Evolutionary conservation across 2,888 invertebrate genomes (phyloP), one percentile per base, ranked within the genome.

Genomic region (Reticulitermes lucifugus): DNA sequence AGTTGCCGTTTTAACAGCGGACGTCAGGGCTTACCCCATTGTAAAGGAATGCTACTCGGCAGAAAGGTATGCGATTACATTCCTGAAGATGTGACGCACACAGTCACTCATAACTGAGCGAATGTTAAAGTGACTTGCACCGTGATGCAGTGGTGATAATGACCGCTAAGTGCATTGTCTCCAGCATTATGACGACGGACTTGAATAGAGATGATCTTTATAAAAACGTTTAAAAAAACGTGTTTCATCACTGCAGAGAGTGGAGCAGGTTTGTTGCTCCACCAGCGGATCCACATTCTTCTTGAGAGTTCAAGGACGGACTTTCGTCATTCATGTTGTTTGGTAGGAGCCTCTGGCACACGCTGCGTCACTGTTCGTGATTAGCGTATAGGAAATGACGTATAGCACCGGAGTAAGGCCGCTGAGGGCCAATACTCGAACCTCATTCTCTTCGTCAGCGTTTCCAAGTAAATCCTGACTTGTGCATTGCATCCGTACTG

Each of bases 281-380:
- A 35, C 73, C 70, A 70, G 73, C 41, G 81, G 81, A 43, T 65
- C 70, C 65, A 81, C 81, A 81, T 81, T 81, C 81, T 41, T 59
- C 59, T n/a, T 1, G 22, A 7, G 81, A 81, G 81, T 81, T 81
- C 81, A 81, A 81, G 81, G 81, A 65, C 81, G 81, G 81, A 81
- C 81, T 81, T 70, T 81, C 81, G 65, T 81, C 81, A 81, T 81
- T 81, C 81, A 81, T 81, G 81, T 41, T 59, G 79, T 29, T 6
- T 55, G 25, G n/a, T 59, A 81, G 60, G 35, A 59, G 60, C 41
- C 46, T 6, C 10, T 46, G 46, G 59, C 80, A 43, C 43, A 59
- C 46, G 80, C 41, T 18, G 77, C 55, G 14, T 18, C 55, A 18
- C 55, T 12, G 55, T 46, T 46, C 46, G 46, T 46, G 46, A 46